phyloP scores from a whole-genome alignment of 2,888 invertebrate species.

The Acronicta aceris region DNA sequence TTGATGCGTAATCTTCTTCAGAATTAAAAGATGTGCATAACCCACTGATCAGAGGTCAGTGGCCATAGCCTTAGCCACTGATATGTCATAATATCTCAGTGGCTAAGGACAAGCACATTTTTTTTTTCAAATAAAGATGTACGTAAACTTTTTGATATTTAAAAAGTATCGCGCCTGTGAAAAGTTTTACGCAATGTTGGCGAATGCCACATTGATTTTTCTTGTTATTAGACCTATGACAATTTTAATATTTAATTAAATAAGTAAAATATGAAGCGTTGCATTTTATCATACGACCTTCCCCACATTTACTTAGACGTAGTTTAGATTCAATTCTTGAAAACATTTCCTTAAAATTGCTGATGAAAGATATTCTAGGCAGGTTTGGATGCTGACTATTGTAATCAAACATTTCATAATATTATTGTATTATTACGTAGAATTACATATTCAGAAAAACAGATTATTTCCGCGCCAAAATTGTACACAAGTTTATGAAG shows the following conservation, averaged over 20 bases:
- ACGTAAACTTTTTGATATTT: too few species aligned
- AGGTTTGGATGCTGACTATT: constrained; percentile 49
- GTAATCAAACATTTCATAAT: constrained; percentile 56
- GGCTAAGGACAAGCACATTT: too few species aligned
- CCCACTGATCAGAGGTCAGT: too few species aligned
- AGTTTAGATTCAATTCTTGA: constrained; percentile 18
- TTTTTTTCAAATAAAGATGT: too few species aligned
- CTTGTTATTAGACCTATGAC: constrained; percentile 24
- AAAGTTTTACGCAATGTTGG: not conserved
- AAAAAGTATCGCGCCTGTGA: not conserved
- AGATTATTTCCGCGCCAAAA: constrained; percentile 30
- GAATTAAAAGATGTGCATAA: too few species aligned
- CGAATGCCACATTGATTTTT: not conserved
- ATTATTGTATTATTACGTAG: constrained; percentile 41
- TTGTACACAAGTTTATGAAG: constrained; percentile 17
- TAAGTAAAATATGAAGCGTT: constrained; percentile 3
- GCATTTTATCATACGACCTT: constrained; percentile 30
- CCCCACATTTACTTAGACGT: constrained; percentile 12
- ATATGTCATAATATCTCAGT: too few species aligned
- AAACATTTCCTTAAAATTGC: constrained; percentile 37
- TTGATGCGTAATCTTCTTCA: too few species aligned
- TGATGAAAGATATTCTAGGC: constrained; percentile 13
- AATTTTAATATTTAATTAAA: constrained; percentile 10
- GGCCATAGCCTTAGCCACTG: too few species aligned
- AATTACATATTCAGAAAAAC: constrained; percentile 33